Conservation (phyloP, 2,797 vertebrate species). For the Pseudopleuronectes americanus region DNA sequence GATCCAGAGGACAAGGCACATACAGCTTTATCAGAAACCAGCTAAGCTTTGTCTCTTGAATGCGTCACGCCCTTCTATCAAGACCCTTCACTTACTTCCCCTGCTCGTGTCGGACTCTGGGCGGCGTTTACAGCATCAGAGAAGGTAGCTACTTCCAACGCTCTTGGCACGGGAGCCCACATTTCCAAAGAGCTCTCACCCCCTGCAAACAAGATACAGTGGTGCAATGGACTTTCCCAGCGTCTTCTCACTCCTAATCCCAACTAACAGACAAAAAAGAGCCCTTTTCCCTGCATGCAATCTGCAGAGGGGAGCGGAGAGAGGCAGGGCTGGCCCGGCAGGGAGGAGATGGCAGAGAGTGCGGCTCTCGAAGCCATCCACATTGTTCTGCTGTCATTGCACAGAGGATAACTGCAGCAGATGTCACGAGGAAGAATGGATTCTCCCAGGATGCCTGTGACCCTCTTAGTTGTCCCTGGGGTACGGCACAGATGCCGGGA, state of each 20-base stretch:
- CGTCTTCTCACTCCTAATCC: constrained; percentile 48
- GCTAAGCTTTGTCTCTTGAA: constrained; percentile 58
- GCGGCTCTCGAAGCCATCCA: constrained; percentile 64
- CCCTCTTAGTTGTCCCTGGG: constrained; percentile 79
- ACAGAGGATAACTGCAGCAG: constrained; percentile 73
- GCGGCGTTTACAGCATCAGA: constrained; percentile 6
- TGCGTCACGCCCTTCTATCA: constrained; percentile 52
- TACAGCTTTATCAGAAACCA: constrained; percentile 36
- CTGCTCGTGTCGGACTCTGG: constrained; percentile 15
- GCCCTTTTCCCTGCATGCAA: constrained; percentile 24
- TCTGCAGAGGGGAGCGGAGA: constrained; percentile 14
- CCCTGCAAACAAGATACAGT: constrained; percentile 30
- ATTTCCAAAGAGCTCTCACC: constrained; percentile 29
- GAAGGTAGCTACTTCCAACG: constrained; percentile 22
- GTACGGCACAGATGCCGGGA: constrained; percentile 75
- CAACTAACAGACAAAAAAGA: constrained; percentile 13
- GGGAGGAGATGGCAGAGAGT: constrained; percentile 42
- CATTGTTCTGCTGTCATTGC: constrained; percentile 75
- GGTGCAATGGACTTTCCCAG: constrained; percentile 52
- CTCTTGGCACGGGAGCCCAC: constrained; percentile 17
- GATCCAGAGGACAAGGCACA: constrained; percentile 39
- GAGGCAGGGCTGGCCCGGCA: constrained; percentile 26
- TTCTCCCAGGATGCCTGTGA: constrained; percentile 75
- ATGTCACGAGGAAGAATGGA: constrained; percentile 79
- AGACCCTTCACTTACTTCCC: constrained; percentile 6